Conservation (phyloP, 2,888 invertebrate species). For the Meloe dianella region DNA sequence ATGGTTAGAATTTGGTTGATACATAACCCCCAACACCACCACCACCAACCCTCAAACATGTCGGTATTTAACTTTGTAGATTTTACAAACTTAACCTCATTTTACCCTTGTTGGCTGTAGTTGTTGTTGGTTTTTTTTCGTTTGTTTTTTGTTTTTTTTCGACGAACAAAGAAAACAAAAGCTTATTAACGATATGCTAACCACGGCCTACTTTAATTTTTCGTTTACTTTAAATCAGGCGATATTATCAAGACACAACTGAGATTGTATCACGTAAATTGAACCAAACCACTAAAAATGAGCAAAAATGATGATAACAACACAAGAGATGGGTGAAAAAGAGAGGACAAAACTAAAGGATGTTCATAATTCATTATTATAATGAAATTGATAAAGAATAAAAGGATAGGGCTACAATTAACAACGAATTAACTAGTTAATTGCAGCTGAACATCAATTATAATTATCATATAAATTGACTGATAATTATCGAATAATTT, state of each 20-base stretch:
- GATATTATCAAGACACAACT: not conserved
- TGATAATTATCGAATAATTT: no score
- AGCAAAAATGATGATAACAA: not conserved
- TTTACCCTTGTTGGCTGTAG: no score
- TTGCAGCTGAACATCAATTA: no score
- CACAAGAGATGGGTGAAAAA: not conserved
- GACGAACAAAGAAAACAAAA: no score
- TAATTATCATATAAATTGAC: not conserved
- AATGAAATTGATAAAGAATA: no score
- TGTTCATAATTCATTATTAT: no score
- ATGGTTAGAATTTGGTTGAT: not conserved
- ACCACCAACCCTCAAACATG: no score
- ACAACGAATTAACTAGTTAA: not conserved
- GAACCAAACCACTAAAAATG: not conserved
- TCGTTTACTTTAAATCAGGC: not conserved
- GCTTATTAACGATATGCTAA: not conserved
- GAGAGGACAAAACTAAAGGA: not conserved
- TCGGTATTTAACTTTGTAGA: not conserved
- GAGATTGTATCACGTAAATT: conserved; percentile 4
- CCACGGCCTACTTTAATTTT: not conserved
- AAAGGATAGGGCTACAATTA: not conserved
- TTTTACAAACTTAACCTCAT: not conserved
- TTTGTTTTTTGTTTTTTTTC: not conserved
- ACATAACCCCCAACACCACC: not conserved
- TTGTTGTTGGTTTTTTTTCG: no score